A percentile compares a stretch with the other conserved stretches of the same genome.
Conservation (phyloP, 2,888 invertebrate species). For the Erebia palarica region DNA sequence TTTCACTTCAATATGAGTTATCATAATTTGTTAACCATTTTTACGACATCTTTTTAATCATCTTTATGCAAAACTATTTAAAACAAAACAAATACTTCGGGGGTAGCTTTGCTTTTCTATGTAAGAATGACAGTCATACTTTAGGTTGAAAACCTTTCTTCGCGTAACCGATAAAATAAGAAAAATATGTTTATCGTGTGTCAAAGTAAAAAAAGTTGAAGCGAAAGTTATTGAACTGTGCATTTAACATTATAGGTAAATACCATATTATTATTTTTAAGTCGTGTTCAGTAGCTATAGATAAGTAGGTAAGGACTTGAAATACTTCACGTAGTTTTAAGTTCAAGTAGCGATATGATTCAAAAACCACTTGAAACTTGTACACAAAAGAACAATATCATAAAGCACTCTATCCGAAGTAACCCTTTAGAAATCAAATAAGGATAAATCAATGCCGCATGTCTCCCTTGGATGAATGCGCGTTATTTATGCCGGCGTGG, state of each 20-base stretch:
- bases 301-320: no score
- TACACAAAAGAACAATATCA: conserved; percentile 29
- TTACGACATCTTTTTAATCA: no score
- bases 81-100: no score
- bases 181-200: background rate
- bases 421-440: conserved; percentile 39
- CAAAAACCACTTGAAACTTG: conserved; percentile 31
- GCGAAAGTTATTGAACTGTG: no score
- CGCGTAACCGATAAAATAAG: no score
- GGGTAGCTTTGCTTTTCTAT: no score
- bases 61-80: no score
- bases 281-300: background rate
- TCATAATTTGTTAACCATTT: no score
- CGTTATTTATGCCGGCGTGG: conserved; percentile 43
- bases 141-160: no score
- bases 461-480: conserved; percentile 44
- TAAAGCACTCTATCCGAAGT: conserved; percentile 26
- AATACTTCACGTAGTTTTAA: conserved; percentile 8
- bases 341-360: conserved; percentile 36
- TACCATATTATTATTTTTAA: background rate
- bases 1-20: no score
- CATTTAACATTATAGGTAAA: no score
- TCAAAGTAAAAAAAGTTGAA: background rate
- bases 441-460: conserved; percentile 46
- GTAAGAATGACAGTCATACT: no score